Evolutionary conservation across 2,888 invertebrate species (phyloP).

Genomic region (Scaptomyza parva): DNA sequence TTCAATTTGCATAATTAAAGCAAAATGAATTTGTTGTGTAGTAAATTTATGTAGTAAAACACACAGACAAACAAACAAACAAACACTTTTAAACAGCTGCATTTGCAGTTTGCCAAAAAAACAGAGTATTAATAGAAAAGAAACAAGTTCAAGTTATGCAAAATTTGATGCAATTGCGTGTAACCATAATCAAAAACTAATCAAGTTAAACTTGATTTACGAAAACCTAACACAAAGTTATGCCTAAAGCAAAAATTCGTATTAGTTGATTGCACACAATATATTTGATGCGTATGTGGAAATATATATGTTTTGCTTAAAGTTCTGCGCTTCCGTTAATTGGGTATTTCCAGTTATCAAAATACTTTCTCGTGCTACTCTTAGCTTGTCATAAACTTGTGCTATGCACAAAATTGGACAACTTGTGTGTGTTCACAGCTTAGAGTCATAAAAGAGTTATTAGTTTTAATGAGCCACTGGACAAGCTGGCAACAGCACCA

Average conservation of each 20-base stretch:
- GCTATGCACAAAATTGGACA: conserved; percentile 35
- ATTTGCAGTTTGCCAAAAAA: conserved; percentile 10
- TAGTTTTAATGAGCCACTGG: conserved; percentile 49
- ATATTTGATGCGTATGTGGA: conserved; percentile 26
- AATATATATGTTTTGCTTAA: conserved; percentile 15
- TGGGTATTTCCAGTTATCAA: conserved; percentile 11
- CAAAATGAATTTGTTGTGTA: conserved; percentile 59
- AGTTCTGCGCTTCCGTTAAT: conserved; percentile 3
- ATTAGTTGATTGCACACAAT: conserved; percentile 26
- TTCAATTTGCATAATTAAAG: conserved; percentile 75
- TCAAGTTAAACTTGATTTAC: conserved; percentile 32
- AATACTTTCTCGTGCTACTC: not conserved
- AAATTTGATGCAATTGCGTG: conserved; percentile 37
- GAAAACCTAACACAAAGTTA: conserved; percentile 15
- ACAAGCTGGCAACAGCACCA: conserved; percentile 15
- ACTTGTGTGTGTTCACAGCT: conserved; percentile 14
- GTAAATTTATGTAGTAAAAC: conserved; percentile 27
- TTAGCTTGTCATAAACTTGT: conserved; percentile 17
- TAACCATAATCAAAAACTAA: conserved; percentile 16
- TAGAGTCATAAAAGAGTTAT: conserved; percentile 59
- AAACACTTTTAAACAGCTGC: not conserved
- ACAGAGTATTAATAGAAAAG: conserved; percentile 31
- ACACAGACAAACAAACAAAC: conserved; percentile 9
- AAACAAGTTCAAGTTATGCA: conserved; percentile 37
- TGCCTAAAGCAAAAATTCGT: conserved; percentile 12